Conservation (phyloP, 2,797 vertebrate genomes). For the Enteromius radiatus region DNA sequence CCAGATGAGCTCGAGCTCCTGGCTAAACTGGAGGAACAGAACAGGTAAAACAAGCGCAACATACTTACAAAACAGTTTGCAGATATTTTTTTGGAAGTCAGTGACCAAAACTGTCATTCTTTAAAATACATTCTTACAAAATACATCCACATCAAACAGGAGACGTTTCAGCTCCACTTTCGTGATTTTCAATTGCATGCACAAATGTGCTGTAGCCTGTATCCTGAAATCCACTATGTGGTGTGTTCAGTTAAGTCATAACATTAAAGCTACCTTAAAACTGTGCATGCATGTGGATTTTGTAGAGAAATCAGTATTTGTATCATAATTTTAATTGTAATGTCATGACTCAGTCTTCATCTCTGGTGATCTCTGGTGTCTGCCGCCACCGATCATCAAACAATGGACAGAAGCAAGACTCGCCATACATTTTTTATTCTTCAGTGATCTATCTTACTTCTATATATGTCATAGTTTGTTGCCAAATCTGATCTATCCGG, state of each 20-base stretch:
- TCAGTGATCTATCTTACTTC: background rate
- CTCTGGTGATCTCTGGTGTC: background rate
- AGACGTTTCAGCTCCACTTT: no score
- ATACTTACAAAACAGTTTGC: background rate
- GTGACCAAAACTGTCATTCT: background rate
- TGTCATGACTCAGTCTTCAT: background rate
- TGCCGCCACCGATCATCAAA: background rate
- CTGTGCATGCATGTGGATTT: no score
- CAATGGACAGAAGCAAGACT: background rate
- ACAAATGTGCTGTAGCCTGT: no score
- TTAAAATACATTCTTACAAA: background rate
- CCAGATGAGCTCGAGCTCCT: slow-evolving; percentile 93
- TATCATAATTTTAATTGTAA: background rate
- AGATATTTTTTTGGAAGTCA: background rate
- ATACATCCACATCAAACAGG: no score
- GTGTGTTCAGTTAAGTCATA: no score
- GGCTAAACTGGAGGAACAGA: slow-evolving; percentile 95
- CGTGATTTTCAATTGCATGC: no score
- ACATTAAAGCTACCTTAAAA: no score
- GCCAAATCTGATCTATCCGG: background rate
- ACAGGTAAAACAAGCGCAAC: slow-evolving; percentile 77
- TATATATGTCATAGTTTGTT: background rate
- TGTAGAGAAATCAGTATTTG: no score
- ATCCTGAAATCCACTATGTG: no score
- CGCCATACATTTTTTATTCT: background rate